Conservation (phyloP, 2,797 vertebrate species). For the Octomys mimax region DNA sequence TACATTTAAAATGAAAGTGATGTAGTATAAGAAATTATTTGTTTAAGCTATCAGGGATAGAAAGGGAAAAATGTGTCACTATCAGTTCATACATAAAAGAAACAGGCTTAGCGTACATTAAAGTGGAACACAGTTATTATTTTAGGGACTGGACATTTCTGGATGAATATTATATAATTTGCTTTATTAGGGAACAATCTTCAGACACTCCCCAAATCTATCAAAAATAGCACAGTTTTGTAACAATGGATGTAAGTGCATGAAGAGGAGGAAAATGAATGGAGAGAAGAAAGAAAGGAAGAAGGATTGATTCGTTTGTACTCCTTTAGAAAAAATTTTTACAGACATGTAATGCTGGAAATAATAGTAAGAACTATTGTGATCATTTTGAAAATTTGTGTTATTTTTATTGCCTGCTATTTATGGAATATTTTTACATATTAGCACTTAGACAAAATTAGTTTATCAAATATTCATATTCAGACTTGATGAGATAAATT, state of each 20-base stretch:
- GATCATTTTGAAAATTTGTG: background rate
- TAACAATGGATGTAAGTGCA: constrained; percentile 20
- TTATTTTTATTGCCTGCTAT: background rate
- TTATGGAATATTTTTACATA: constrained; percentile 61
- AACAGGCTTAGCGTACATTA: constrained; percentile 62
- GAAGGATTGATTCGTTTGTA: background rate
- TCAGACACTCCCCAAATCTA: background rate
- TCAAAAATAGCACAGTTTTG: constrained; percentile 43
- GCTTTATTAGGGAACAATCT: background rate
- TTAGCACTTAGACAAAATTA: background rate
- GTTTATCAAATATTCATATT: constrained; percentile 36
- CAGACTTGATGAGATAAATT: constrained; percentile 10
- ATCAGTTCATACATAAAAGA: constrained; percentile 72
- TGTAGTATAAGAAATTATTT: constrained; percentile 82
- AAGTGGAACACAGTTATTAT: constrained; percentile 62
- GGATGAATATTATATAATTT: constrained; percentile 52
- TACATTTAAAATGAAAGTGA: constrained; percentile 85
- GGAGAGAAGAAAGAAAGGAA: background rate
- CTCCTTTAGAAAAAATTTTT: background rate
- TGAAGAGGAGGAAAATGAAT: background rate
- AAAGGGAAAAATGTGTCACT: constrained; percentile 71
- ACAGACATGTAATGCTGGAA: background rate
- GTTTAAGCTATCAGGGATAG: constrained; percentile 69
- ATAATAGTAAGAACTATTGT: background rate
- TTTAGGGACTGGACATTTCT: constrained; percentile 47